Evolutionary conservation across 2,888 invertebrate species (phyloP), one percentile per base, ranked within the genome.

Genomic region (Iphiclides podalirius): DNA sequence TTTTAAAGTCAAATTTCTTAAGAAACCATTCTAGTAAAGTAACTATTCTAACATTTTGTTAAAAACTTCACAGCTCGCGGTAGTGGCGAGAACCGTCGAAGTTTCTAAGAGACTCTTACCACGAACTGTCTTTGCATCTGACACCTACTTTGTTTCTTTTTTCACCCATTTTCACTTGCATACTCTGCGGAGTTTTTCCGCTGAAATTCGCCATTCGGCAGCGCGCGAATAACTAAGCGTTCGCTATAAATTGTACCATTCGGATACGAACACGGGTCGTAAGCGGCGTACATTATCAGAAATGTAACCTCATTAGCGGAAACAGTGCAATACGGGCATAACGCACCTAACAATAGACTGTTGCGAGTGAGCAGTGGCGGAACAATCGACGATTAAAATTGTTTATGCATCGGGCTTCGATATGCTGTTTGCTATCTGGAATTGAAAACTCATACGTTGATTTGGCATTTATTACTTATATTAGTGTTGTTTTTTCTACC

Each of bases 351-450:
- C 85, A 85, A 84, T 83, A 63, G 75, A 52, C 63, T 70, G 75
- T 75, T 72, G 77, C 70, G 74, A 72, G 68, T 69, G 23, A 67
- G 70, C 69, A 69, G 69, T 71, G 67, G 66, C 73, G 72, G 75
- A 84, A 86, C 86, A 86, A 87, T 86, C 75, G 74, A 52, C 73
- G 75, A 80, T 80, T 80, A 80, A 80, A 79, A 74, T 70, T 84
- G 85, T 84, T 85, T 84, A 80, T 80, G 74, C 80, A 80, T 73
- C 69, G 70, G 62, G 59, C 62, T 63, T 67, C 74, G 77, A 79
- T 79, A 75, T 66, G 70, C 61, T 56, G 55, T 67, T 60, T 65
- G 72, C 74, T 75, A 78, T 75, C 76, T 73, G 50, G 47, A 60
- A 57, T 52, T 52, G 38, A 47, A 50, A 47, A 39, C 53, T 45